Base-by-base conservation (phyloP, 2,113 vertebrate species). In the Periophthalmodon schlosseri region DNA sequence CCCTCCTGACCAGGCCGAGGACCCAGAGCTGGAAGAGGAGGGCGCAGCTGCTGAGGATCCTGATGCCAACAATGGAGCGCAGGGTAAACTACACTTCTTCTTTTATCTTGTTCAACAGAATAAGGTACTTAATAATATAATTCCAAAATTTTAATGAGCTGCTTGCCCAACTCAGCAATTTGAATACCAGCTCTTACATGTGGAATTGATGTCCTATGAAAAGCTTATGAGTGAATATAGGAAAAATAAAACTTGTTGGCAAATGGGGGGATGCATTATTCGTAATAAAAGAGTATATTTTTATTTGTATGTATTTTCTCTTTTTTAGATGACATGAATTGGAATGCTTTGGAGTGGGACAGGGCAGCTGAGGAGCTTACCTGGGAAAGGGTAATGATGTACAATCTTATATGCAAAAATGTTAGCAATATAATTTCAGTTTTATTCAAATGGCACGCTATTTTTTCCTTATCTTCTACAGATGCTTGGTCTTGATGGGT, bases 311-410 rank as follows among this genome's bases (percentile, higher is more conserved):
- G 13, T 68, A 0, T 71, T 3, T 70, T n/a, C 82, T 16, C 80
- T 18, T 75, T 13, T 72, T 14, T 69, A 99, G 98, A 99, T 92
- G 98, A 99, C 84, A 98, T 99, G 96, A 99, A 99, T 83, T 99
- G 98, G 98, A 99, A 99, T 81, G 98, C 97, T 65, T 87, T 99
- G 87, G 98, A 99, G 83, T 99, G 98, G 98, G 98, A 99, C 86
- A 94, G 98, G 88, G 98, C 98, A 61, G 98, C 98, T 9, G 98
- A 99, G 88, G 98, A 99, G 61, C 96, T 99, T 66, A 99, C 97
- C 2, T 99, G 97, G 98, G 98, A 99, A 85, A 93, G 97, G 94
- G 97, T 97, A 82, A 95, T 92, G 0, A n/a, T 16, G n/a, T 65
- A 44, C 39, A 1, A 39, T 34, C 12, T 20, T 44, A 4, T 9